phyloP scores from a whole-genome alignment of 2,113 vertebrate genomes.

The Nanger granti region DNA sequence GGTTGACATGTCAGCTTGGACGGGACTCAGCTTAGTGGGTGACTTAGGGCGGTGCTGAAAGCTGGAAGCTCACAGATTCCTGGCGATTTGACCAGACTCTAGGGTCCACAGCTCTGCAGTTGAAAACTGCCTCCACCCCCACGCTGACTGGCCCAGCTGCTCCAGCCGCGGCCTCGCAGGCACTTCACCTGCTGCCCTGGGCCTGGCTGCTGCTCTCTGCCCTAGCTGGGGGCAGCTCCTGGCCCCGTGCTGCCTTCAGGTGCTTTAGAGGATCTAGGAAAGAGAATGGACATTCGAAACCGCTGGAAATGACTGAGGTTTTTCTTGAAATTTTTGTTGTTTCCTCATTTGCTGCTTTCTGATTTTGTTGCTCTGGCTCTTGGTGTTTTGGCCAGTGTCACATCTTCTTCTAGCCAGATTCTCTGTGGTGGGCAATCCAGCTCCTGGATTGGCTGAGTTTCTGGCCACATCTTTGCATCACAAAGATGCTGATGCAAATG shows the following conservation, averaged over 20 bases:
- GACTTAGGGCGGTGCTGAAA: not conserved
- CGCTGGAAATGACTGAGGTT: not conserved
- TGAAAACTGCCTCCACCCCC: not conserved
- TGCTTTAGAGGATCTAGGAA: not conserved
- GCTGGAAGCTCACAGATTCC: not conserved
- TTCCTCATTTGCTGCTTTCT: not conserved
- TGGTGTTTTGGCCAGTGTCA: not conserved
- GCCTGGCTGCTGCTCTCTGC: not conserved
- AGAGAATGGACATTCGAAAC: not conserved
- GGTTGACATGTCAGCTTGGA: not conserved
- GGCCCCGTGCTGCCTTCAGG: not conserved
- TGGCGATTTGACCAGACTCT: not conserved
- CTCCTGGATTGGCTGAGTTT: not conserved
- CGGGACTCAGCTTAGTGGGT: not conserved
- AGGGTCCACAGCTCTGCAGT: not conserved
- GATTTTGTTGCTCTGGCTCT: not conserved
- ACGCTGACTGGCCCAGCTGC: accelerated
- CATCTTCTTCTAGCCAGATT: not conserved
- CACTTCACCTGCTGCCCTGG: not conserved
- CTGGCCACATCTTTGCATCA: not conserved
- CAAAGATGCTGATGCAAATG: not conserved
- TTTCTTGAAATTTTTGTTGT: not conserved
- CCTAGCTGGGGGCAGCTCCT: not conserved
- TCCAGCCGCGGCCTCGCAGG: not conserved
- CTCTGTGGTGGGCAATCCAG: not conserved